Base-by-base conservation (phyloP, 2,888 invertebrate genomes). In the Drosophila diplacantha region DNA sequence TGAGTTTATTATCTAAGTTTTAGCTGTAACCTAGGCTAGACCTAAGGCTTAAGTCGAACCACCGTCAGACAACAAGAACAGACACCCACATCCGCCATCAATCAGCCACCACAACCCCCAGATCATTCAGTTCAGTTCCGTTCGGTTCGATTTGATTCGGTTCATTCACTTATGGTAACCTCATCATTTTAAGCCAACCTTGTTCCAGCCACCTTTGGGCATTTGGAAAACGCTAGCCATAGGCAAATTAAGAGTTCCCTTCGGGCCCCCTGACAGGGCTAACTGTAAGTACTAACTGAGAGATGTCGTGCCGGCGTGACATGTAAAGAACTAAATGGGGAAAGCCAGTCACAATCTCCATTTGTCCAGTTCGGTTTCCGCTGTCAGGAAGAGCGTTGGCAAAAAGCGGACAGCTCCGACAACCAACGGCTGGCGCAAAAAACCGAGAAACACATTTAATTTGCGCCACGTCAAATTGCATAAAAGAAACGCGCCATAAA, bases 271-370 rank as follows among this genome's bases (percentile, higher is more conserved):
- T 46, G 37, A 50, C 58, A 65, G 64, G 39, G 54, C 31, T 64
- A 71, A 72, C 58, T 66, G 73, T 77, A 75, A 77, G 77, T 70
- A 77, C 69, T 47, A 59, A 66, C 38, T 54, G 61, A 39, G 43
- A 49, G 49, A 46, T 52, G 50, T 57, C 46, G 34, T 32, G 46
- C 32, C 32, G 38, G 20, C 8, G 14, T 41, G 55, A 54, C 38
- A 52, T 20, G 29, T 5, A 18, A 14, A 44, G 29, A 43, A 50
- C 41, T 9, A 37, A 47, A 24, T 38, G 52, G 37, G 50, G 43
- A 34, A 38, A 31, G 18, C 53, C 41, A 43, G 59, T 47, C 43
- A 29, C 59, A 20, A 35, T 49, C 52, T 31, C 47, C 66, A 66
- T 66, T 66, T 43, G 52, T 59, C 67, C 59, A 44, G 43, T 34